Evolutionary conservation across 2,113 vertebrate genomes (phyloP), one percentile per base, ranked within the genome.

Genomic region (Bathybates hornii): DNA sequence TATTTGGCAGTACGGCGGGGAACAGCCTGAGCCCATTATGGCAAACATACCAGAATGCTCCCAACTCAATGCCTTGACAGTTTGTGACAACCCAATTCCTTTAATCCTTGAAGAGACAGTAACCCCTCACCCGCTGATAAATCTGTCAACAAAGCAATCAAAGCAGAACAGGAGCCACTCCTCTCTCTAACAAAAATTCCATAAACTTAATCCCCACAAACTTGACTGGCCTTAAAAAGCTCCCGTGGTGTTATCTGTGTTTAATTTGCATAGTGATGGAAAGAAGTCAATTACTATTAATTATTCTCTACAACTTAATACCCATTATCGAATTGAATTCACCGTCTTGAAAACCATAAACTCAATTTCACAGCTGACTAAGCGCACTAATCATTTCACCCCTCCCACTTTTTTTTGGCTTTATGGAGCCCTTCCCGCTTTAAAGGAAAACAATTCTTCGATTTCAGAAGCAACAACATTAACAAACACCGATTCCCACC

Each of bases 271-370:
- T 95, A 94, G 93, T 95, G 95, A 94, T 95, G 94, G 95, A 95
- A 95, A 91, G 93, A 95, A 95, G 95, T 96, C 94, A 96, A 95
- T 95, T 95, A 95, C 94, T 93, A 95, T 94, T 95, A 96, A 96
- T 96, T 96, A 94, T 96, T 95, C 94, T 94, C 94, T 95, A 95
- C 94, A 94, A 95, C 94, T 96, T 95, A 95, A 96, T 95, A 93
- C 93, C 95, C 95, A 95, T 95, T 95, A 96, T 95, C 95, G 91
- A 94, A 95, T 95, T 95, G 94, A 96, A 96, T 95, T 95, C 90
- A 91, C 91, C 89, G 94, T 96, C 95, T 96, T 94, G 93, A 95
- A 96, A 95, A 96, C 95, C 94, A 96, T 96, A 94, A 96, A 95
- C 92, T 94, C 94, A 96, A 96, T 96, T 96, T 96, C 96, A 96